Conservation (phyloP, 2,797 vertebrate species). For the Peromyscus eremicus region DNA sequence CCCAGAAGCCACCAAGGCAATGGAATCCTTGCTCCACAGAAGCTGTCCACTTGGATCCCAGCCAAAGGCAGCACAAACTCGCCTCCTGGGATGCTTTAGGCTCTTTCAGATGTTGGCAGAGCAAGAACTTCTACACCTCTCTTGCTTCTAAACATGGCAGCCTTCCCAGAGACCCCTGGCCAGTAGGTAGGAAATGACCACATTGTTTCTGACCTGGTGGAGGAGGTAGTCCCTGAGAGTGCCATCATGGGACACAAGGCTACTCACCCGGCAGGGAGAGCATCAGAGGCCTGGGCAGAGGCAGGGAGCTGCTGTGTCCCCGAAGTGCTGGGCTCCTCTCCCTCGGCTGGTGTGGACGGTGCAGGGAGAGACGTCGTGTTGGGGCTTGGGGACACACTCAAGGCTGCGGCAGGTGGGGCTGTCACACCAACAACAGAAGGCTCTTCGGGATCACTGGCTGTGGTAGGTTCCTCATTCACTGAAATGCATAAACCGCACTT, state of each 20-base stretch:
- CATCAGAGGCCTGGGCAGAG: slow-evolving; percentile 88
- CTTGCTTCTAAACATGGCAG: background rate
- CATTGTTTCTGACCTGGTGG: background rate
- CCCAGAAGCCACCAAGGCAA: background rate
- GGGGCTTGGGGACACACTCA: background rate
- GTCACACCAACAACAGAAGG: slow-evolving; percentile 53
- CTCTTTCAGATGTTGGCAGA: slow-evolving; percentile 68
- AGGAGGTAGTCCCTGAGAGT: background rate
- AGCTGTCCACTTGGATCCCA: background rate
- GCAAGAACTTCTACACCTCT: slow-evolving; percentile 44
- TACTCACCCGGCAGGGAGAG: slow-evolving; percentile 94
- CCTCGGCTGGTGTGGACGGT: slow-evolving; percentile 81
- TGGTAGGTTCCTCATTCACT: slow-evolving; percentile 90
- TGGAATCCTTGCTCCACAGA: slow-evolving; percentile 62
- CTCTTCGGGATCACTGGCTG: slow-evolving; percentile 86
- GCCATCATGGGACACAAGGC: background rate
- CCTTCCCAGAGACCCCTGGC: slow-evolving; percentile 6
- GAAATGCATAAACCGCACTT: slow-evolving; percentile 70
- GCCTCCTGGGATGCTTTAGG: slow-evolving; percentile 33
- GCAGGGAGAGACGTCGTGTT: slow-evolving; percentile 65
- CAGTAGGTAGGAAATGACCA: slow-evolving; percentile 39
- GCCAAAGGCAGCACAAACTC: slow-evolving; percentile 79
- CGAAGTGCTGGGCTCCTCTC: slow-evolving; percentile 85
- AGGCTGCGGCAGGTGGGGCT: rapidly evolving
- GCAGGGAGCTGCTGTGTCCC: slow-evolving; percentile 82